A percentile compares a stretch with the other conserved stretches of the same genome.
Evolutionary conservation across 2,797 vertebrate genomes (phyloP).

Genomic region (Picus viridis): DNA sequence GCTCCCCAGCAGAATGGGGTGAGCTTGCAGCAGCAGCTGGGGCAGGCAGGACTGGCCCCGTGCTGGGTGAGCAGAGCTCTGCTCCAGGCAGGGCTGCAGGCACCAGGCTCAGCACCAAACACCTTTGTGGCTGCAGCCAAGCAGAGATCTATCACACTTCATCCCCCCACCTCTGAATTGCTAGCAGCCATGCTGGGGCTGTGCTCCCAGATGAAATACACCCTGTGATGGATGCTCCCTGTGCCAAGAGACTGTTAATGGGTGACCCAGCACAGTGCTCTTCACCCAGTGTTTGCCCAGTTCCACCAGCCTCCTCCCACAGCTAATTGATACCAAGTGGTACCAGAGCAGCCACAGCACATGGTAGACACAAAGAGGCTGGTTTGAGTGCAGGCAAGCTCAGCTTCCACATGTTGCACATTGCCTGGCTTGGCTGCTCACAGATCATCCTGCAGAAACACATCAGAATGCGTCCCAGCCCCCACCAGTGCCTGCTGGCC

Average conservation of each 20-base stretch:
- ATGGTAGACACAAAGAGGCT: background rate
- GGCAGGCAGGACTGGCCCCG: accelerated
- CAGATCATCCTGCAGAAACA: background rate
- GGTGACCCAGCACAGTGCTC: background rate
- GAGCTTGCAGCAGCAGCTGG: background rate
- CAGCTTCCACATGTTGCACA: accelerated
- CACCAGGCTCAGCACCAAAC: background rate
- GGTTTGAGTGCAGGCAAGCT: background rate
- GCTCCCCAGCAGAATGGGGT: background rate
- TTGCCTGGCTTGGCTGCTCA: background rate
- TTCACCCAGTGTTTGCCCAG: background rate
- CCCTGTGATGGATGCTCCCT: background rate
- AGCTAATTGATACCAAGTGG: background rate
- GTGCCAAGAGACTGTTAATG: constrained; percentile 6
- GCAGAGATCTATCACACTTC: background rate
- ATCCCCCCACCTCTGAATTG: background rate
- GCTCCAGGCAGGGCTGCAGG: background rate
- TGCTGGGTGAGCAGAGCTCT: background rate
- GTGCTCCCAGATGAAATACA: background rate
- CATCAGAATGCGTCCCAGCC: accelerated
- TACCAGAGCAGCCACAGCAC: background rate
- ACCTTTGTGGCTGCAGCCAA: background rate
- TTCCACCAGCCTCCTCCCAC: background rate
- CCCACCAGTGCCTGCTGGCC: accelerated
- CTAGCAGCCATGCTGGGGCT: background rate